Evolutionary conservation across 2,888 invertebrate genomes (phyloP).

Genomic region (Rhamphomyia laevipes): DNA sequence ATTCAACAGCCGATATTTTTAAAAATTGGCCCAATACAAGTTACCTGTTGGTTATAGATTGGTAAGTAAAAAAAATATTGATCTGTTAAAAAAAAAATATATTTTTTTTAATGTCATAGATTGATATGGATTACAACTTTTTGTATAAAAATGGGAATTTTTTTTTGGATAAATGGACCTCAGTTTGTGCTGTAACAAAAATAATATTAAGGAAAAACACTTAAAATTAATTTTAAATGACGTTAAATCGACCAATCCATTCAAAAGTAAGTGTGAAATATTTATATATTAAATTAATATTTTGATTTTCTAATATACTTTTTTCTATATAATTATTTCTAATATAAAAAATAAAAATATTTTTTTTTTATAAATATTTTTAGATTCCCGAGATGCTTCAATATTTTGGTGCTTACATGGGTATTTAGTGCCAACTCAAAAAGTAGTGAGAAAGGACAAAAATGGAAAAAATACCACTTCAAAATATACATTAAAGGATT

Average conservation of each 20-base stretch:
- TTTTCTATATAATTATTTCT: background rate
- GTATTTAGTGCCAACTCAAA: conserved; percentile 4
- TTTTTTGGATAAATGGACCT: background rate
- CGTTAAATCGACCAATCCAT: background rate
- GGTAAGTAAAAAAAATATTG: background rate
- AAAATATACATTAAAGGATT: background rate
- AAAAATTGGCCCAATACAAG: conserved; percentile 2
- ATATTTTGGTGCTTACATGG: conserved; percentile 4
- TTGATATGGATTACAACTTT: background rate
- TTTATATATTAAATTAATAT: too few species aligned
- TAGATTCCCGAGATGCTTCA: background rate
- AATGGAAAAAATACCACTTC: background rate
- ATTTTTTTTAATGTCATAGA: too few species aligned
- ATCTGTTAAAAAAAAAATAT: background rate
- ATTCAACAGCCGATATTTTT: background rate
- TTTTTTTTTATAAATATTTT: background rate
- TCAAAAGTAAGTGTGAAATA: background rate
- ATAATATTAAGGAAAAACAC: background rate
- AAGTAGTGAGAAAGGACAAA: background rate
- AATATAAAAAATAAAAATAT: too few species aligned
- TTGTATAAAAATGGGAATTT: background rate
- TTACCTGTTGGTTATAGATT: background rate
- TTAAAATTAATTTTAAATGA: background rate
- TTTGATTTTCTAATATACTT: background rate
- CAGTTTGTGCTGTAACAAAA: background rate